Evolutionary conservation across 2,797 vertebrate species (phyloP).

Genomic region (Bufotes viridis): DNA sequence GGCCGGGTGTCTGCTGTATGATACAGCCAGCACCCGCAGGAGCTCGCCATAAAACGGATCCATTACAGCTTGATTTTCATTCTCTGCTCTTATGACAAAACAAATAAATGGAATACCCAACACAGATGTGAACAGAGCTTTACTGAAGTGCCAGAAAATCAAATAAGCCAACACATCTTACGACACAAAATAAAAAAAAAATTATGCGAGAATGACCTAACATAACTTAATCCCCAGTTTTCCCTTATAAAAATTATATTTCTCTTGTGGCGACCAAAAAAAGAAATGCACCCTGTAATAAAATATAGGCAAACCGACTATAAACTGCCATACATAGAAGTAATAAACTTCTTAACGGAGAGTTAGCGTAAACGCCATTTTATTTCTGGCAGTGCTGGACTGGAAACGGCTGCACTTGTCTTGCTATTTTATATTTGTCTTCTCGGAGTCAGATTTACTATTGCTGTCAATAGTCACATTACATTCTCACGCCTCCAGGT

Average conservation of each 20-base stretch:
- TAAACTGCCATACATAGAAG: not conserved
- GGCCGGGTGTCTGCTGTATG: too few relatives aligned
- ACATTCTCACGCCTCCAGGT: conserved; percentile 2
- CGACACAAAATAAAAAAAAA: too few relatives aligned
- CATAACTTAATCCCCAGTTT: not conserved
- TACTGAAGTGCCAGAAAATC: not conserved
- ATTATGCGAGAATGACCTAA: not conserved
- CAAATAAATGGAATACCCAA: too few relatives aligned
- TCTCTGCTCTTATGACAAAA: too few relatives aligned
- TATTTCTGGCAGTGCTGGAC: conserved; percentile 1
- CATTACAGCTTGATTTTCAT: too few relatives aligned
- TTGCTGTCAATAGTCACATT: not conserved
- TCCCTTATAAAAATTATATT: not conserved
- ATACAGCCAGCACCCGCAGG: too few relatives aligned
- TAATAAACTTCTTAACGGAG: not conserved
- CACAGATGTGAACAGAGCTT: too few relatives aligned
- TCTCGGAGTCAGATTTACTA: not conserved
- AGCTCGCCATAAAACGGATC: too few relatives aligned
- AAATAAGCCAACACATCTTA: too few relatives aligned
- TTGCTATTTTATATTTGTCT: conserved; percentile 15
- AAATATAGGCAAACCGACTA: not conserved
- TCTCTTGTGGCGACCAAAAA: not conserved
- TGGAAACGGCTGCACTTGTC: not conserved
- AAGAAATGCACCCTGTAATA: not conserved
- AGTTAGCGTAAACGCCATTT: not conserved